Evolutionary conservation across 1,140 invertebrate species (phyloP), one percentile per base, ranked within the genome.

Genomic region (Drosophila arizonae): DNA sequence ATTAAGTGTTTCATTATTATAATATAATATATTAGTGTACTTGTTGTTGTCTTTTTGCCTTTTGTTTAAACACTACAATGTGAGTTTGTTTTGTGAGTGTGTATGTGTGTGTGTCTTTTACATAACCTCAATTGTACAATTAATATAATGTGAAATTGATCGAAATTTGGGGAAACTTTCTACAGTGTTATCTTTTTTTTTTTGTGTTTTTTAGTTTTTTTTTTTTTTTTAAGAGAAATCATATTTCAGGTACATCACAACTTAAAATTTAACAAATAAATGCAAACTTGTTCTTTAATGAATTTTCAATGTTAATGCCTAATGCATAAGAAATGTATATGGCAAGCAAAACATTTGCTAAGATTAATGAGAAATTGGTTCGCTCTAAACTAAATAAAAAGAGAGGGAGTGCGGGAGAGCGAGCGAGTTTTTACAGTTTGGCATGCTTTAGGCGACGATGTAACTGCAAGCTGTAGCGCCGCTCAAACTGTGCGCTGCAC

Each of bases 161-260:
- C 55, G 45, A 72, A 76, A 72, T 66, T 33, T n/a, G 54, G 55
- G 28, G 41, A 41, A 48, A 58, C 15, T 62, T 61, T 56, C 58
- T 69, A 74, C 72, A 58, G 30, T 52, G 15, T 28, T 50, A 50
- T 26, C 48, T 6, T 50, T 50, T 55, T 63, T 63, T 58, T 51
- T 41, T 17, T 58, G 36, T 61, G 9, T 21, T 79, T 72, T 71
- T 50, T 57, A 24, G 68, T 71, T 72, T 76, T 77, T 79, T 62
- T 65, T 64, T 75, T 70, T 77, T 75, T 81, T 70, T 69, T 66
- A 75, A 88, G 81, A 90, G 81, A 91, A 91, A 91, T 91, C 84
- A 91, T 90, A 91, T 90, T 91, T 91, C 90, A 91, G 90, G 90
- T 91, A 91, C 90, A 90, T 91, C 90, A 91, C 84, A 91, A 91